These are phyloP conservation scores for Orchesella flavescens DNA, from an alignment of 2,888 invertebrate genomes.

Conservation along the genomic window DNA sequence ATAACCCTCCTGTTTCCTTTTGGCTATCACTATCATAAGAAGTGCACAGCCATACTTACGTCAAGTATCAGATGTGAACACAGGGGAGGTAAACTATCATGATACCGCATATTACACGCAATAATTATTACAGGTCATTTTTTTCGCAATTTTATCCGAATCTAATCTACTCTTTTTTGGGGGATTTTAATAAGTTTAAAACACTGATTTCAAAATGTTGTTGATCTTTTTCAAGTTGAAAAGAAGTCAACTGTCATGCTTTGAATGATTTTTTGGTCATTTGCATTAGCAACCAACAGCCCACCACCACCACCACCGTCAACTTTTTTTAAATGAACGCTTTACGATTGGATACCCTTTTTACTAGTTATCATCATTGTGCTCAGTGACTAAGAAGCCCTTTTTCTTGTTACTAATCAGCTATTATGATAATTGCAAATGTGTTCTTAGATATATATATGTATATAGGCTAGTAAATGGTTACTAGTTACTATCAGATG, in stretches of 20 bases:
- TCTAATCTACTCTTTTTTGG: conserved; percentile 11
- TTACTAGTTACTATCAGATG: too few species aligned
- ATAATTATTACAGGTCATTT: conserved; percentile 4
- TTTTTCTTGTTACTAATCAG: conserved; percentile 30
- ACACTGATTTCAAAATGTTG: conserved; percentile 45
- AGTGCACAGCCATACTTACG: neutral
- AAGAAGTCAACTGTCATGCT: conserved; percentile 46
- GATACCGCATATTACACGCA: conserved; percentile 15
- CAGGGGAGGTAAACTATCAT: neutral
- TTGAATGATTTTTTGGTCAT: conserved; percentile 34
- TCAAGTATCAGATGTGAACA: neutral
- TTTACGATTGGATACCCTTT: neutral
- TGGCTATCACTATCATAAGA: neutral
- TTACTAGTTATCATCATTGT: neutral
- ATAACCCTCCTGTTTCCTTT: neutral
- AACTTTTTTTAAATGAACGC: neutral
- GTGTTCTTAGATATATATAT: conserved; percentile 11
- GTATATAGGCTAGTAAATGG: too few species aligned
- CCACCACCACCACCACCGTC: neutral
- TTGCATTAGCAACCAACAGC: conserved; percentile 19
- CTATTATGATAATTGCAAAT: conserved; percentile 45
- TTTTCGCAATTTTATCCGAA: conserved; percentile 6
- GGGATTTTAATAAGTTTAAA: neutral
- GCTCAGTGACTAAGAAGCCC: conserved; percentile 22
- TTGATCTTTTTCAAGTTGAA: conserved; percentile 40